These are phyloP conservation scores for Trilocha varians DNA, from an alignment of 2,888 invertebrate genomes.

Conservation along the genomic window DNA sequence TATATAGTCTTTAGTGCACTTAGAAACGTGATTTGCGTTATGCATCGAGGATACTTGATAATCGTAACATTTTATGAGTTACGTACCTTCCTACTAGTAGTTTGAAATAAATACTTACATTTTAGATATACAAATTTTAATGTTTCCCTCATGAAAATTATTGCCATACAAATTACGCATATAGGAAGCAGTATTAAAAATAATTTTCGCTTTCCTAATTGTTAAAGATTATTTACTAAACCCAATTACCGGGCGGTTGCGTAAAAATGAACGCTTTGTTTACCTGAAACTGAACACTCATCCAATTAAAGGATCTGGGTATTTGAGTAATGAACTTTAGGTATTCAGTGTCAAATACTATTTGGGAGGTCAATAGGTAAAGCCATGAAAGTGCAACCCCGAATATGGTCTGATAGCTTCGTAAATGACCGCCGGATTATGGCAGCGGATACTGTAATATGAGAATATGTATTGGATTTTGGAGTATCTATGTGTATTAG, in stretches of 20 bases:
- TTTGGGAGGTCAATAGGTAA: constrained; percentile 60
- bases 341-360: constrained; percentile 52
- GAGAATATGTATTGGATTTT: constrained; percentile 52
- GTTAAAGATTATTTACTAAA: neutral
- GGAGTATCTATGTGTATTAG: constrained; percentile 39
- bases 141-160: no score
- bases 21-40: no score
- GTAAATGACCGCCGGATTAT: constrained; percentile 50
- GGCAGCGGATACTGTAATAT: constrained; percentile 57
- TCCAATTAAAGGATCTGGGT: constrained; percentile 58
- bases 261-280: constrained; percentile 19
- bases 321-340: constrained; percentile 64
- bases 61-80: no score
- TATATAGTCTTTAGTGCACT: no score
- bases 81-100: no score
- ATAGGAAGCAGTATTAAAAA: no score
- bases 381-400: constrained; percentile 65
- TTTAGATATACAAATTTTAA: no score
- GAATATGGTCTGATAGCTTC: constrained; percentile 60
- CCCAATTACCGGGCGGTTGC: constrained; percentile 9
- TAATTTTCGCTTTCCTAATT: neutral
- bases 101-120: no score
- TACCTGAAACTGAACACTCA: constrained; percentile 37
- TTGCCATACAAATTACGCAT: no score
- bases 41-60: no score